Conservation (phyloP, 2,888 invertebrate species). For the Alcis repandata region DNA sequence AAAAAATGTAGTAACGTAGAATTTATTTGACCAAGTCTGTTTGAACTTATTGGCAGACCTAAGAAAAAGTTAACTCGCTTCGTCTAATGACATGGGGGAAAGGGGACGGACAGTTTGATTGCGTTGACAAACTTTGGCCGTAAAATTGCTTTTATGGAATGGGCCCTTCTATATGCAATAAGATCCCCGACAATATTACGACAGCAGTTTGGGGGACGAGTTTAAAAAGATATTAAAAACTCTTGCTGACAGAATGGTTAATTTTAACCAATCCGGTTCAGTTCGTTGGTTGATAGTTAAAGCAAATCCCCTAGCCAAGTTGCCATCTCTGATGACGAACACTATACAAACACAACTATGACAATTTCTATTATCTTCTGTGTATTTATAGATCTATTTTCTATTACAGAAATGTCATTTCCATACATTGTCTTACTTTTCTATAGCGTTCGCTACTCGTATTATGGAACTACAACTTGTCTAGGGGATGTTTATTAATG, state of each 20-base stretch:
- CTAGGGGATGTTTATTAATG: too few species aligned
- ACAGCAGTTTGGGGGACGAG: slow-evolving; percentile 20
- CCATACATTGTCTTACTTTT: too few species aligned
- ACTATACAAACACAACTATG: too few species aligned
- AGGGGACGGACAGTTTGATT: slow-evolving; percentile 40
- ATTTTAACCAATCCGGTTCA: not conserved
- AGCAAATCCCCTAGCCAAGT: too few species aligned
- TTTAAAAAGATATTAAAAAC: slow-evolving; percentile 24
- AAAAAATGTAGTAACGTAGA: slow-evolving; percentile 41
- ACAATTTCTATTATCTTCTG: too few species aligned
- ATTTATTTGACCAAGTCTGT: slow-evolving; percentile 49
- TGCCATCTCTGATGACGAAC: too few species aligned
- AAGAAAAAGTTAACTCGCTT: slow-evolving; percentile 47
- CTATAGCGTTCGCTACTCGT: too few species aligned
- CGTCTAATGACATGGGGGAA: slow-evolving; percentile 54
- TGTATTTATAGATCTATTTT: too few species aligned
- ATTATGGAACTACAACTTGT: too few species aligned
- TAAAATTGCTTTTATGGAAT: slow-evolving; percentile 35
- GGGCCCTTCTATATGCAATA: slow-evolving; percentile 31
- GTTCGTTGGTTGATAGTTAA: not conserved
- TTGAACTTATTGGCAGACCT: slow-evolving; percentile 48
- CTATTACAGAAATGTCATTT: too few species aligned
- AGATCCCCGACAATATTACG: slow-evolving; percentile 28
- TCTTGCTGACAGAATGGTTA: not conserved
- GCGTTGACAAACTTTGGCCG: slow-evolving; percentile 34